Evolutionary conservation across 2,113 vertebrate genomes (phyloP), one percentile per base, ranked within the genome.

Genomic region (Corydoras sp.): DNA sequence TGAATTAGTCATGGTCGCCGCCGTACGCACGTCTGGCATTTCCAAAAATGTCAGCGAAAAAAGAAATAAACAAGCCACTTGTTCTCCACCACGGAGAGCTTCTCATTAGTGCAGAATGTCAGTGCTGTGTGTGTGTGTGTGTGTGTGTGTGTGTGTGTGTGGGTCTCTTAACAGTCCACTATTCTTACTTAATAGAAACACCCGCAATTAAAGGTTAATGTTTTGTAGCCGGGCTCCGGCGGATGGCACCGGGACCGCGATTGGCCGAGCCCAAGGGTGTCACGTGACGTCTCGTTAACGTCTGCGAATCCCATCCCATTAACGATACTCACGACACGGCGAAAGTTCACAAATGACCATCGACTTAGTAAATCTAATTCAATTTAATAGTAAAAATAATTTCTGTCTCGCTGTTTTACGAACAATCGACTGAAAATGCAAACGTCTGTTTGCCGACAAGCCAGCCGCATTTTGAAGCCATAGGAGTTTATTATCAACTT

Each of bases 41-140:
- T 89, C 70, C 82, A 78, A 83, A 90, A 90, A 90, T 89, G 84
- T 86, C 89, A 89, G 77, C 78, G 18, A 24, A 62, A 76, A 79
- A 58, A 81, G 75, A 69, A 83, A 86, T 84, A 88, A 85, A 86
- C 80, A 85, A 71, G 76, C 58, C 55, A 65, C 58, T 71, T 72
- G 71, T 81, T 79, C 72, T 64, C 77, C 79, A 76, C 69, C 50
- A 68, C 56, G 56, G 67, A 73, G 75, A 67, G 48, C 79, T 73
- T 72, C 81, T 87, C 84, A 87, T 87, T 87, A 88, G 79, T 78
- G 69, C 68, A 81, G 83, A 87, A 61, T 82, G 84, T 83, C 83
- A 84, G 67, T 65, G 75, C 51, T 53, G 13, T n/a, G 14, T 14
- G 54, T 56, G 54, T 56, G 54, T 53, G 54, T 56, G 14, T 56